Conservation (phyloP, 1,140 invertebrate genomes). For the Campoletis sonorensis region DNA sequence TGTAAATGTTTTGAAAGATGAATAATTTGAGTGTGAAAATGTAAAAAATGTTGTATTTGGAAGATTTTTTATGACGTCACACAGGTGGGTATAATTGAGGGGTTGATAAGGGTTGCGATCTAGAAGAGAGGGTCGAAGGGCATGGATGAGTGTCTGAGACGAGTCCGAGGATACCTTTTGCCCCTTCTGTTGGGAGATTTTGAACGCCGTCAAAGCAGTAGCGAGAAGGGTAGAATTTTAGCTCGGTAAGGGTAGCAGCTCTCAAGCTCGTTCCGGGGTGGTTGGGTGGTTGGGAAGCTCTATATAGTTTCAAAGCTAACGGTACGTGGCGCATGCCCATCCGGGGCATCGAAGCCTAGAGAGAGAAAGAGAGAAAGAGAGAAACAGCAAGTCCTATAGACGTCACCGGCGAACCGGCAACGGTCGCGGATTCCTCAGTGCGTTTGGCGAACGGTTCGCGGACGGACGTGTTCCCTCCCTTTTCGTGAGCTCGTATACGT, state of each 20-base stretch:
- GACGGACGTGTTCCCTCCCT: slow-evolving; percentile 68
- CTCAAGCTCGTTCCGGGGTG: slow-evolving; percentile 11
- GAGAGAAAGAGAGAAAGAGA: slow-evolving; percentile 50
- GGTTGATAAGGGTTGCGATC: no score
- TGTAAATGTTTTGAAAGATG: no score
- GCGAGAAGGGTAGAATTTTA: slow-evolving; percentile 48
- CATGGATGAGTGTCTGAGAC: no score
- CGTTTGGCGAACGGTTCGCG: slow-evolving; percentile 76
- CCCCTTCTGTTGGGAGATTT: neutral
- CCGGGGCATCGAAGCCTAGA: slow-evolving; percentile 62
- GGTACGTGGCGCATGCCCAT: slow-evolving; percentile 67
- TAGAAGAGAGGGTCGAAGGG: no score
- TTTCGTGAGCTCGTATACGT: slow-evolving; percentile 18
- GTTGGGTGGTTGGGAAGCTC: slow-evolving; percentile 15
- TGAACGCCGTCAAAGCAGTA: slow-evolving; percentile 4
- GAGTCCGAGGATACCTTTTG: no score
- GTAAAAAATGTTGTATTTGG: no score
- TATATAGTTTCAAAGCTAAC: slow-evolving; percentile 30
- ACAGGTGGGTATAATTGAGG: no score
- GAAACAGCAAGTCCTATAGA: slow-evolving; percentile 53
- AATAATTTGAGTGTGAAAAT: no score
- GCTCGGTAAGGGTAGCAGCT: slow-evolving; percentile 36
- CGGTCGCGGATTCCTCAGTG: slow-evolving; percentile 71
- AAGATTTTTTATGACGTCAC: no score
- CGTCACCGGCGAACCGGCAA: slow-evolving; percentile 71